Conservation (phyloP, 2,888 invertebrate genomes). For the Pocota personata region DNA sequence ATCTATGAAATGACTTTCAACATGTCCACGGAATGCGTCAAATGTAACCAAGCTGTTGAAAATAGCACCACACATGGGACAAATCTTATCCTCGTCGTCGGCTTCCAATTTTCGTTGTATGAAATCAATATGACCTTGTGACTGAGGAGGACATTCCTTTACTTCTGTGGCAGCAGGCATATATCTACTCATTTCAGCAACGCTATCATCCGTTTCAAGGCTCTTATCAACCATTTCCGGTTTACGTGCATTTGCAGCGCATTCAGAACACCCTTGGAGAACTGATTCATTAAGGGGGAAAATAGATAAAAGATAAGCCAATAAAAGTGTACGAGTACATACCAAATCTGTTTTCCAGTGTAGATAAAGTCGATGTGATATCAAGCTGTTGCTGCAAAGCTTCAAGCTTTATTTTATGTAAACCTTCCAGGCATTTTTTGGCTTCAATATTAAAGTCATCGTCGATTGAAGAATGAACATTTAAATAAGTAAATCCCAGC, state of each 20-base stretch:
- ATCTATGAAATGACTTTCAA: constrained; percentile 89
- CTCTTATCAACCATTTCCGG: constrained; percentile 82
- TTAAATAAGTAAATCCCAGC: constrained; percentile 79
- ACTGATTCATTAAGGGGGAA: constrained; percentile 73
- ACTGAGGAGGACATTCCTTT: constrained; percentile 16
- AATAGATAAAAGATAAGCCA: background rate
- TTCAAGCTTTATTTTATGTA: constrained; percentile 86
- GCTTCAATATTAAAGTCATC: constrained; percentile 87
- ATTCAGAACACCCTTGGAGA: constrained; percentile 79
- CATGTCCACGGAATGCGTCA: constrained; percentile 88
- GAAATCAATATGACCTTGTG: constrained; percentile 79
- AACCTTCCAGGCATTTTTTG: constrained; percentile 86
- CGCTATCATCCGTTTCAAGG: constrained; percentile 80
- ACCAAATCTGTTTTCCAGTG: constrained; percentile 83
- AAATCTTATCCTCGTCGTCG: constrained; percentile 84
- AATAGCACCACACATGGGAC: constrained; percentile 89
- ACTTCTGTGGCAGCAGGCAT: constrained; percentile 8
- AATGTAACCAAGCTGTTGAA: constrained; percentile 86
- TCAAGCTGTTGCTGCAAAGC: constrained; percentile 86
- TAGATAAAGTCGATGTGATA: constrained; percentile 82
- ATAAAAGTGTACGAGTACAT: constrained; percentile 45
- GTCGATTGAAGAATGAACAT: constrained; percentile 81
- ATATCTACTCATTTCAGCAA: constrained; percentile 75
- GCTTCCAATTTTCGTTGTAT: constrained; percentile 79
- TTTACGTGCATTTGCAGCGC: constrained; percentile 78